Conservation (phyloP, 2,888 invertebrate species). For the Plebejus anna region DNA sequence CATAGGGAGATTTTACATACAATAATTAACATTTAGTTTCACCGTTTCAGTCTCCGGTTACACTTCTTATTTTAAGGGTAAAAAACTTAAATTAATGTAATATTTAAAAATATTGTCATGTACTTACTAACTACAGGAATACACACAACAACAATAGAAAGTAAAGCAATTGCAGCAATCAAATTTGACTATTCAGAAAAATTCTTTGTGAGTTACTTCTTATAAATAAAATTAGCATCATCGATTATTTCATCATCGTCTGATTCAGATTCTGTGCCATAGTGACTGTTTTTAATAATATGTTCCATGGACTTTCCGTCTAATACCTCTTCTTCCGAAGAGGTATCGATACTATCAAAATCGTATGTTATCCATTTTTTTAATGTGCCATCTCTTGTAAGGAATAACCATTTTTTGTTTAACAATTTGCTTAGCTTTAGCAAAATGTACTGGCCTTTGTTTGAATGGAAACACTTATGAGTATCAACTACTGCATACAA, state of each 20-base stretch:
- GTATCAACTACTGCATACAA: conserved; percentile 59
- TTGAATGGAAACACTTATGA: conserved; percentile 47
- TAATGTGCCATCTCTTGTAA: conserved; percentile 48
- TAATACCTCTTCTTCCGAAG: conserved; percentile 55
- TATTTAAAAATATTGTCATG: background rate
- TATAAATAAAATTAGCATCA: conserved; percentile 33
- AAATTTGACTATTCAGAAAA: conserved; percentile 10
- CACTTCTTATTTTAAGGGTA: no score
- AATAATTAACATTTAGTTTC: background rate
- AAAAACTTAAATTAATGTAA: no score
- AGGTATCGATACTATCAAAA: conserved; percentile 54
- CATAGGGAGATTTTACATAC: background rate
- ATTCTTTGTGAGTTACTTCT: background rate
- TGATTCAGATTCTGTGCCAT: conserved; percentile 29
- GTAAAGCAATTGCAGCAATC: background rate
- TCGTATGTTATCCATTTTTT: conserved; percentile 66
- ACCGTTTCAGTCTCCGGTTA: background rate
- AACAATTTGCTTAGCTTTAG: conserved; percentile 55
- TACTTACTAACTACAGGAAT: background rate
- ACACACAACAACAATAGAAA: background rate
- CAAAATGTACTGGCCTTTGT: conserved; percentile 63
- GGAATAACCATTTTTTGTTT: conserved; percentile 55
- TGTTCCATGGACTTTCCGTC: conserved; percentile 29
- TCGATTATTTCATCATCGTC: conserved; percentile 30
- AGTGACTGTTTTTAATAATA: conserved; percentile 29